Evolutionary conservation across 2,797 vertebrate genomes (phyloP).

Genomic region (Limnodromus scolopaceus): DNA sequence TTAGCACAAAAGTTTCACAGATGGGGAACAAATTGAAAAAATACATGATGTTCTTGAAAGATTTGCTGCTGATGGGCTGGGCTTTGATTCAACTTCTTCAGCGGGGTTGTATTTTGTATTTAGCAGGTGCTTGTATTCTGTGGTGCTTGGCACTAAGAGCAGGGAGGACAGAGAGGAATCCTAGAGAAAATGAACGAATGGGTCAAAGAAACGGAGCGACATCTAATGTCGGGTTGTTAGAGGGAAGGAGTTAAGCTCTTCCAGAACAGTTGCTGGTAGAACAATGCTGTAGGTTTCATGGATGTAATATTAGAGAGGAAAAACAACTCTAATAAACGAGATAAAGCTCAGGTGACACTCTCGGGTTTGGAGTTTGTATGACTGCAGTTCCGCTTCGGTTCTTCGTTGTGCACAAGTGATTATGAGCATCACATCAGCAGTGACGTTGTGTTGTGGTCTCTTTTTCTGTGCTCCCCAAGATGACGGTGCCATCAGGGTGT

Average conservation of each 20-base stretch:
- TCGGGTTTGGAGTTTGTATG: not conserved
- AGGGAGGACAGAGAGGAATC: not conserved
- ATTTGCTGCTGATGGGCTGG: slow-evolving; percentile 14
- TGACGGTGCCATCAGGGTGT: slow-evolving; percentile 93
- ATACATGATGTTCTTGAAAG: not conserved
- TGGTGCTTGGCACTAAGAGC: not conserved
- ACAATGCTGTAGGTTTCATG: not conserved
- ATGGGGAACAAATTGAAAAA: slow-evolving; percentile 47
- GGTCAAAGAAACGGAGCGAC: not conserved
- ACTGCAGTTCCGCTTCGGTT: not conserved
- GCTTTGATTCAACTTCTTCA: slow-evolving; percentile 9
- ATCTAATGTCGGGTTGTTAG: not conserved
- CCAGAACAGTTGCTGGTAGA: not conserved
- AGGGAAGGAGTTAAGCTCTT: not conserved
- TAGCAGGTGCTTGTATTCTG: not conserved
- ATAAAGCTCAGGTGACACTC: not conserved
- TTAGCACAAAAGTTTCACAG: slow-evolving; percentile 35
- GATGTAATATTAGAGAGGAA: not conserved
- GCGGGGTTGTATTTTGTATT: not conserved
- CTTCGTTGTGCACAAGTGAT: not conserved
- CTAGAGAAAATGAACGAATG: not conserved
- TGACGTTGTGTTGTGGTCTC: not conserved
- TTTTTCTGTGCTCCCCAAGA: slow-evolving; percentile 76
- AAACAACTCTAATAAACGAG: not conserved
- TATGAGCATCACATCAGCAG: not conserved